Base-by-base conservation (phyloP, 2,797 vertebrate species). In the Tokudaia muenninki region DNA sequence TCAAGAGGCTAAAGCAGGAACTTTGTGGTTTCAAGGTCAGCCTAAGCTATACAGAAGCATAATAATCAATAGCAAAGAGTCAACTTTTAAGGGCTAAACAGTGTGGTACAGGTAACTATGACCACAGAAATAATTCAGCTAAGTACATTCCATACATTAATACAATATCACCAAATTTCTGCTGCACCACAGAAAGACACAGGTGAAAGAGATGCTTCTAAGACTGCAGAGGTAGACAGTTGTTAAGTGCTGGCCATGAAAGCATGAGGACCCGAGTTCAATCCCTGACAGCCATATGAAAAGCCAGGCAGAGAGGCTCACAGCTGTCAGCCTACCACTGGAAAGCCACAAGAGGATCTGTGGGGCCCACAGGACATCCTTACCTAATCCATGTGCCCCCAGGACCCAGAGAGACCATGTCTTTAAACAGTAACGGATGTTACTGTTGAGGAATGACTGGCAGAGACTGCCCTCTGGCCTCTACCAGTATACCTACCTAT, bases 21-120 rank as follows among this genome's bases (percentile, higher is more conserved):
- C 24, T 63, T 1, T 47, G 31, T 47, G 44, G 31, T 44, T 63
- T 47, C 57, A 63, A 78, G 74, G 26, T 34, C 55, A 63, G 57
- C 19, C 74, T 47, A 75, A 57, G 72, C 19, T 61, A n/a, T 9
- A 78, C 17, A 78, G 29, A n/a, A 50, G 16, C 29, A 61, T 24
- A 41, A 59, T 19, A n/a, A 55, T 50, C 31, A 74, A 3, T 0
- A 41, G n/a, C 55, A 61, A 88, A 41, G 29, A 57, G 22, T n/a
- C 72, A 84, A 59, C 59, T 70, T 44, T 81, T 84, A 91, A 96
- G 65, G 55, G 21, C 6, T 87, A 95, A 88, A 77, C 84, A 78
- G 9, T 91, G 12, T 83, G 19, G 55, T n/a, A 88, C 22, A 83
- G 44, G 61, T 70, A 91, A 92, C 22, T 82, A 17, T 24, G 82